phyloP scores from a whole-genome alignment of 2,113 vertebrate species.

The Dipodomys ordii region DNA sequence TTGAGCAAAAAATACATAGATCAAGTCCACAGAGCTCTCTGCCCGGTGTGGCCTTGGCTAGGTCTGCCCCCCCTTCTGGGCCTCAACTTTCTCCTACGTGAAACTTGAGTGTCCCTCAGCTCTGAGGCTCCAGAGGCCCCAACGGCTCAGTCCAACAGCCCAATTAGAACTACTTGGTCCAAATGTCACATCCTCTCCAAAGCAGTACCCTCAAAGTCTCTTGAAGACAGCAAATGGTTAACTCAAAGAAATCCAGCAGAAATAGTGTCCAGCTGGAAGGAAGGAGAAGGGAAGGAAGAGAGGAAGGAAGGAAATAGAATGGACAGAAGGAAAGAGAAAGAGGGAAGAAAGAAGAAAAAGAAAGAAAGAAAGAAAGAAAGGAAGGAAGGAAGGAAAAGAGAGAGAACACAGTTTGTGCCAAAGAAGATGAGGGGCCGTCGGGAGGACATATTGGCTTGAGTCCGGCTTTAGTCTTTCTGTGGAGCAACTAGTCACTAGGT shows the following conservation, averaged over 20 bases:
- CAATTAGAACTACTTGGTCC: background rate
- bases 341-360: background rate
- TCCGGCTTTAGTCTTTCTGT: slow-evolving; percentile 18
- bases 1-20: background rate
- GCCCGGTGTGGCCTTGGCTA: background rate
- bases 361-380: background rate
- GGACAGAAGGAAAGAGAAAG: too few relatives aligned
- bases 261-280: too few relatives aligned
- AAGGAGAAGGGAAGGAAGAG: too few relatives aligned
- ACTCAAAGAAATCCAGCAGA: background rate
- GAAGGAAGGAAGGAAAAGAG: too few relatives aligned
- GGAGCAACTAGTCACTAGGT: slow-evolving; percentile 1
- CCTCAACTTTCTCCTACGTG: background rate
- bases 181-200: background rate
- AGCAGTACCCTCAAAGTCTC: background rate
- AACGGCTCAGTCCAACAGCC: background rate
- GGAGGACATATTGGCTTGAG: background rate
- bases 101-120: background rate
- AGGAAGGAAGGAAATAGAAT: too few relatives aligned
- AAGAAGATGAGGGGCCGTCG: background rate
- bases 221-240: background rate
- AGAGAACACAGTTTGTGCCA: background rate
- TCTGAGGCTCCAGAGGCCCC: background rate
- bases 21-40: too few relatives aligned
- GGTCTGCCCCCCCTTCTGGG: background rate